Percentiles rank a stretch among this genome's conserved stretches.
Conservation (phyloP, 2,888 invertebrate species). For the Stenurella melanura region DNA sequence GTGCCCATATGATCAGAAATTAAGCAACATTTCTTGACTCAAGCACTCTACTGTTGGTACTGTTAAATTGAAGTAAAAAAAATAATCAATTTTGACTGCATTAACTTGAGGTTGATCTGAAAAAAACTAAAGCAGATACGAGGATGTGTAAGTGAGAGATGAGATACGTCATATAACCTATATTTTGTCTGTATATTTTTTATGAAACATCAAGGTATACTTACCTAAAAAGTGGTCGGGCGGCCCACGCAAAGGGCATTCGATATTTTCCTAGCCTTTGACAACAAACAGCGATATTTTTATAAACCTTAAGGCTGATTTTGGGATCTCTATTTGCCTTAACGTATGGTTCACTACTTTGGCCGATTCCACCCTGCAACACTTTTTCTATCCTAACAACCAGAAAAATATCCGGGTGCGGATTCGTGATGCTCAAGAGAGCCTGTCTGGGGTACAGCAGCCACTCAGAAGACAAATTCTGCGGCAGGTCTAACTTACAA, state of each 20-base stretch:
- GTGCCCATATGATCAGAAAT: too few relatives aligned
- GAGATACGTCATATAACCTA: too few relatives aligned
- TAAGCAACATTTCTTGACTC: too few relatives aligned
- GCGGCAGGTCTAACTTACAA: conserved; percentile 78
- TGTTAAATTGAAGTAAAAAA: too few relatives aligned
- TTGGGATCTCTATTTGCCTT: conserved; percentile 87
- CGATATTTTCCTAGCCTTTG: conserved; percentile 91
- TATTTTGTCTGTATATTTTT: too few relatives aligned
- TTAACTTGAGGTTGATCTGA: too few relatives aligned
- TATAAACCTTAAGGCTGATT: conserved; percentile 87
- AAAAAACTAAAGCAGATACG: too few relatives aligned
- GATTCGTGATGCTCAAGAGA: conserved; percentile 90
- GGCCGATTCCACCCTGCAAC: conserved; percentile 90
- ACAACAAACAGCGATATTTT: conserved; percentile 85
- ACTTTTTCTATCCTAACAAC: conserved; percentile 96
- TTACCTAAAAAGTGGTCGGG: conserved; percentile 86
- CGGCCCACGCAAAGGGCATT: conserved; percentile 99
- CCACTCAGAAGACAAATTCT: conserved; percentile 85
- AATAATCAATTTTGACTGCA: too few relatives aligned
- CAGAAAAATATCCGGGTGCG: conserved; percentile 92
- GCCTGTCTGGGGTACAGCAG: conserved; percentile 82
- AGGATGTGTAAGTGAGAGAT: too few relatives aligned
- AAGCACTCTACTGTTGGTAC: too few relatives aligned
- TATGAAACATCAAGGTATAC: neutral
- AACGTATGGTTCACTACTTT: conserved; percentile 90